phyloP scores from a whole-genome alignment of 1,140 invertebrate genomes.

The Coptotermes formosanus region DNA sequence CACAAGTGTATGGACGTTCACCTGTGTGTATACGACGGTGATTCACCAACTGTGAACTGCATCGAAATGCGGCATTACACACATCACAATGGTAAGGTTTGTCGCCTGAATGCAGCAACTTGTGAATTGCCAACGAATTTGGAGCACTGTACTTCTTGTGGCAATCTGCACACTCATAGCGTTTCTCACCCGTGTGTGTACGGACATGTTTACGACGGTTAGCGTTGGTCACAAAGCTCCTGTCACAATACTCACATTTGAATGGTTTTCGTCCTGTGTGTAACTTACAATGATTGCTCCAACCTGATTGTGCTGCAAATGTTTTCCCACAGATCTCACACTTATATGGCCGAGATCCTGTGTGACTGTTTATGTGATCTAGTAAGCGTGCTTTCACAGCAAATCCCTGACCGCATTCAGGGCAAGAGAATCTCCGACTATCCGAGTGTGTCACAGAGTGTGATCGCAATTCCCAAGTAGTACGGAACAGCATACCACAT shows the following conservation, averaged over 20 bases:
- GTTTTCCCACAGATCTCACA: neutral
- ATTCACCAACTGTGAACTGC: constrained; percentile 14
- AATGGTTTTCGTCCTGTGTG: constrained; percentile 1
- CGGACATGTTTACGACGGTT: neutral
- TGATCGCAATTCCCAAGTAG: neutral
- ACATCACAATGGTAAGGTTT: neutral
- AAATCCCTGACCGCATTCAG: constrained; percentile 8
- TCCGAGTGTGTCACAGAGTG: constrained; percentile 11
- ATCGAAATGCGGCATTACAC: neutral
- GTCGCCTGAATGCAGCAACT: neutral
- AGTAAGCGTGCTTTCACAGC: neutral
- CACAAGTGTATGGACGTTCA: neutral
- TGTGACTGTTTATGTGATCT: constrained; percentile 8
- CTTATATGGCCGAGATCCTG: constrained; percentile 8
- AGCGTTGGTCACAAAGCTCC: neutral
- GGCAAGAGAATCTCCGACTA: neutral
- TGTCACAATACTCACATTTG: constrained; percentile 5
- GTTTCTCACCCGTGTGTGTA: constrained; percentile 6
- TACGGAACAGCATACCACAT: constrained; percentile 14
- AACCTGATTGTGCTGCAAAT: neutral
- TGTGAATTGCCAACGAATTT: neutral
- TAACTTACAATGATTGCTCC: constrained; percentile 4
- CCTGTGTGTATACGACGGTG: neutral
- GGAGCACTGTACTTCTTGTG: constrained; percentile 13
- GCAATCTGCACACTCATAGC: neutral